These are phyloP conservation scores for Hydrotaea diabolus DNA, from an alignment of 2,888 invertebrate genomes.

Conservation along the genomic window DNA sequence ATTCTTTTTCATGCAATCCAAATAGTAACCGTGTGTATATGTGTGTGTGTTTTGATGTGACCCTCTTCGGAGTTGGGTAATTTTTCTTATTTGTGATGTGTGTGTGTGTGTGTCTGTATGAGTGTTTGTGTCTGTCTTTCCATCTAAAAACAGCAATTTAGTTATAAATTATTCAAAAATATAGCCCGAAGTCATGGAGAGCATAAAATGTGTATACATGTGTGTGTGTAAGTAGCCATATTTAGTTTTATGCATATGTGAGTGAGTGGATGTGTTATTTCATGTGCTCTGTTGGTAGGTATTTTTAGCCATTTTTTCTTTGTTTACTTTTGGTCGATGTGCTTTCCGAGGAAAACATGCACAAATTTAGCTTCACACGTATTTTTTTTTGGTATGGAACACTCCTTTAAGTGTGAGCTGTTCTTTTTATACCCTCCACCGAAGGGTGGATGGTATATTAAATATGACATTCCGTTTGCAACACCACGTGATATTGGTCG, in stretches of 20 bases:
- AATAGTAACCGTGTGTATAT: too few relatives aligned
- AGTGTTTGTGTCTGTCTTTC: background rate
- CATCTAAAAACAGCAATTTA: constrained; percentile 29
- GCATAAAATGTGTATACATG: constrained; percentile 30
- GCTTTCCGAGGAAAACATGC: background rate
- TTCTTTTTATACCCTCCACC: too few relatives aligned
- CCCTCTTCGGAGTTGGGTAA: background rate
- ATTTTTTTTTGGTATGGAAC: constrained; percentile 6
- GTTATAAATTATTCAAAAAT: constrained; percentile 49
- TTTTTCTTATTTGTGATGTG: background rate
- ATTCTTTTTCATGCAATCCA: too few relatives aligned
- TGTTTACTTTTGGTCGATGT: background rate
- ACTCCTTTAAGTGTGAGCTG: constrained; percentile 53
- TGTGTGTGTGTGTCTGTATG: background rate
- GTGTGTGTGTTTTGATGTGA: background rate
- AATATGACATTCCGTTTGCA: too few relatives aligned
- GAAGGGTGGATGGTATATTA: too few relatives aligned
- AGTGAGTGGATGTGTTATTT: background rate
- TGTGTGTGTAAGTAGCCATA: constrained; percentile 2
- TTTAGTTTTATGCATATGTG: too few relatives aligned
- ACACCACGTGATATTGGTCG: too few relatives aligned
- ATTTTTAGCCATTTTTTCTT: background rate
- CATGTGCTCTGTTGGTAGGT: background rate
- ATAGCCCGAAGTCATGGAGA: constrained; percentile 17
- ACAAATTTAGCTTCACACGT: background rate